A percentile compares a stretch with the other conserved stretches of the same genome.
Evolutionary conservation across 2,797 vertebrate species (phyloP).

Genomic region (Pseudochromis fuscus): DNA sequence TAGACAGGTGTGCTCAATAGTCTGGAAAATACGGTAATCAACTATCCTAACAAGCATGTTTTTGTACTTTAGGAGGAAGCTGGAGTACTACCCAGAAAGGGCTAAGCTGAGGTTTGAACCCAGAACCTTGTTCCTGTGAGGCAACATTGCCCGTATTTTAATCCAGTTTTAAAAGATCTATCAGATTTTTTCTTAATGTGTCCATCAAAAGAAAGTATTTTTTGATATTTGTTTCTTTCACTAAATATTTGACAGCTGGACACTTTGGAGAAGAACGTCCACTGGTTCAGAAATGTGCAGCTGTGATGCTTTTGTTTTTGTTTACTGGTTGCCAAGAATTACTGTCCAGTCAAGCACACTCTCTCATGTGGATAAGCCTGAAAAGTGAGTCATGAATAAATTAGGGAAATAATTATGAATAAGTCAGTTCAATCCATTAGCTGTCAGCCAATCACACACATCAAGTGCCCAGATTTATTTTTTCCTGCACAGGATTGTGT

Average conservation of each 20-base stretch:
- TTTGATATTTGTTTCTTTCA: neutral
- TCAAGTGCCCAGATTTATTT: neutral
- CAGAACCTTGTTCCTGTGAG: too few species aligned
- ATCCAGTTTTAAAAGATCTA: too few species aligned
- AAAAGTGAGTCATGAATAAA: conserved; percentile 78
- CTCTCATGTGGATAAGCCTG: conserved; percentile 53
- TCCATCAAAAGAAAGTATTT: too few species aligned
- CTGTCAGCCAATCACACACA: conserved; percentile 46
- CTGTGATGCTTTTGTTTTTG: conserved; percentile 29
- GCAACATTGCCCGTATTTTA: too few species aligned
- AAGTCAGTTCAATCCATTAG: conserved; percentile 65
- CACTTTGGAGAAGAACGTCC: neutral
- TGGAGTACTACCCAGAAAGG: too few species aligned
- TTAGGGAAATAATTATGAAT: conserved; percentile 60
- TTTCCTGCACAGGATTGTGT: neutral
- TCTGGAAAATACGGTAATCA: too few species aligned
- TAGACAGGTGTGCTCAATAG: too few species aligned
- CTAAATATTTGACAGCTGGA: conserved; percentile 3
- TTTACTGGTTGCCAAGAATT: conserved; percentile 44
- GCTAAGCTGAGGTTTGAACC: too few species aligned
- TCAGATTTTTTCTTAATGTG: too few species aligned
- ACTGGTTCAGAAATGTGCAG: neutral
- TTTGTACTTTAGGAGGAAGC: too few species aligned
- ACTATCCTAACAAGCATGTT: too few species aligned
- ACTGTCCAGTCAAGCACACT: conserved; percentile 55